Conservation (phyloP, 2,888 invertebrate genomes). For the Acleris emargana region DNA sequence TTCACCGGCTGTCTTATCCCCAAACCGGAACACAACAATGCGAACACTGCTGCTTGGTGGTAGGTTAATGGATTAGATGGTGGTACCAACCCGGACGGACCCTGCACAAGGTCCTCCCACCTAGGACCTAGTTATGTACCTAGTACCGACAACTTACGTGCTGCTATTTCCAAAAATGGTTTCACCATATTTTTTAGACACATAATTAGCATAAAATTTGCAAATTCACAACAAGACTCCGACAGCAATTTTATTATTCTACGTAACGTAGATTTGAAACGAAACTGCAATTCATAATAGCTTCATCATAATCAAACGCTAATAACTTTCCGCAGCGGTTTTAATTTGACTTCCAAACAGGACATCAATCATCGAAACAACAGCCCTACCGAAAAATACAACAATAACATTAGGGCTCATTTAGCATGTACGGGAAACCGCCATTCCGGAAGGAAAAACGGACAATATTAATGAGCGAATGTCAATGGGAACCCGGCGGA, state of each 20-base stretch:
- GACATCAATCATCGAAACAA: conserved; percentile 34
- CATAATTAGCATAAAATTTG: neutral
- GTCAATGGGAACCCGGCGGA: conserved; percentile 21
- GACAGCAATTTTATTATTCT: conserved; percentile 11
- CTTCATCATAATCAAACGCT: conserved; percentile 28
- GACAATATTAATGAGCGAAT: conserved; percentile 32
- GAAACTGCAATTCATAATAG: conserved; percentile 28
- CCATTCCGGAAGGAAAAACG: conserved; percentile 21
- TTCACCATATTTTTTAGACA: too few species aligned
- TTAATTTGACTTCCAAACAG: conserved; percentile 32
- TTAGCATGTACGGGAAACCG: conserved; percentile 25
- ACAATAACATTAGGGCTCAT: conserved; percentile 32
- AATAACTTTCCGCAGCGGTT: conserved; percentile 25
- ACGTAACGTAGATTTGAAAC: conserved; percentile 4
- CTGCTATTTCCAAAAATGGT: too few species aligned
- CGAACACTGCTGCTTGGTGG: too few species aligned
- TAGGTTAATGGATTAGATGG: too few species aligned
- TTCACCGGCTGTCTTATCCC: too few species aligned
- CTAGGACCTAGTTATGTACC: too few species aligned
- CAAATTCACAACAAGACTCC: neutral
- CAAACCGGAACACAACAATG: too few species aligned
- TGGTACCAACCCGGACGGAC: too few species aligned
- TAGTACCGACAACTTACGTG: too few species aligned
- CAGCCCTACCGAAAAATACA: conserved; percentile 29
- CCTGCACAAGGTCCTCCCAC: too few species aligned